Percentiles rank a stretch among this genome's conserved stretches.
These are phyloP conservation scores for Exephanes ischioxanthus DNA, from an alignment of 2,888 invertebrate species.

Conservation along the genomic window DNA sequence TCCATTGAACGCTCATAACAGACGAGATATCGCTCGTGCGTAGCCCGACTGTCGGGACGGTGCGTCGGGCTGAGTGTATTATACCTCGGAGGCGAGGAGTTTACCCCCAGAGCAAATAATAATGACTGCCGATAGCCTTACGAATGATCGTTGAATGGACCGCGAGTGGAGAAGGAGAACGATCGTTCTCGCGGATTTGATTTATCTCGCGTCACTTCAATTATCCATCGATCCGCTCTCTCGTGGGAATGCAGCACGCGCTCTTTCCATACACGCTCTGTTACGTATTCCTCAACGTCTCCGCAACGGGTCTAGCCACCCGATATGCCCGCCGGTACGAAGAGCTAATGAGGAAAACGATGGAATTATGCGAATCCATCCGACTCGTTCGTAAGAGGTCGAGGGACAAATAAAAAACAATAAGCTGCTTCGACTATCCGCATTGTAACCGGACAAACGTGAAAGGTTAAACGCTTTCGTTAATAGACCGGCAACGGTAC, in stretches of 20 bases:
- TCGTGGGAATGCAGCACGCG: constrained; percentile 59
- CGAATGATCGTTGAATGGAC: constrained; percentile 53
- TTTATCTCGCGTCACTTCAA: constrained; percentile 64
- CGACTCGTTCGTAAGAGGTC: constrained; percentile 59
- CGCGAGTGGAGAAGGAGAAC: constrained; percentile 29
- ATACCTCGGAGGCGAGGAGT: constrained; percentile 30
- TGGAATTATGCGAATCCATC: constrained; percentile 53
- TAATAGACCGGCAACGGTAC: constrained; percentile 72
- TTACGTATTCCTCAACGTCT: constrained; percentile 64
- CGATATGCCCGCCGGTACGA: constrained; percentile 20
- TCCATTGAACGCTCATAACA: constrained; percentile 44
- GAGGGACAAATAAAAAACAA: constrained; percentile 28
- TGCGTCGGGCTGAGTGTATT: neutral
- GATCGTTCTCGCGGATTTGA: constrained; percentile 48
- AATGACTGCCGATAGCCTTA: constrained; percentile 61
- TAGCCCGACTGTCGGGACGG: constrained; percentile 22
- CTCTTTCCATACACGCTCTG: constrained; percentile 39
- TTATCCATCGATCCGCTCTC: constrained; percentile 63
- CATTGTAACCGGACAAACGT: constrained; percentile 60
- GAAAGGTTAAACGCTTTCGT: constrained; percentile 76
- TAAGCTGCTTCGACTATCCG: constrained; percentile 26
- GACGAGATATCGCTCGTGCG: constrained; percentile 28
- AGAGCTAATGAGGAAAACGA: constrained; percentile 61
- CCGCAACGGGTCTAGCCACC: constrained; percentile 13
- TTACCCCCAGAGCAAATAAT: constrained; percentile 50